Base-by-base conservation (phyloP, 2,888 invertebrate genomes). In the Drosophila melanosoma region DNA sequence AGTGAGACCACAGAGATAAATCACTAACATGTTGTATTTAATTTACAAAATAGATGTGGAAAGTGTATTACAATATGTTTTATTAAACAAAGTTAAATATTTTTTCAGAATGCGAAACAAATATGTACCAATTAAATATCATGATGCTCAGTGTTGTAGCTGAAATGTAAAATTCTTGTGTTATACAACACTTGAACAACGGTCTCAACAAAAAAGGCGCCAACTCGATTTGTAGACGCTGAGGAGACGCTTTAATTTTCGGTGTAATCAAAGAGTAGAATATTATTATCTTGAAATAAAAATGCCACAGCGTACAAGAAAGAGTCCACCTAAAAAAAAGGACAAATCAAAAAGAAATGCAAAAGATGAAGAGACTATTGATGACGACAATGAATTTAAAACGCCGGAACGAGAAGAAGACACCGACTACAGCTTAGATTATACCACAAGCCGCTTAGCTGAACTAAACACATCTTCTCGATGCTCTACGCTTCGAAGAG, bases 351-450 rank as follows among this genome's bases (percentile, higher is more conserved):
- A 58, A 26, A n/a, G 2, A 11, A 42, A 33, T 11, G 12, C 35
- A 10, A 3, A 49, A 10, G 40, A 29, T 42, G 12, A 1, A 1
- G 48, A 51, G 7, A 3, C 15, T 8, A 38, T 48, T 2, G 62
- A 72, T 7, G 64, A 69, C 1, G n/a, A 52, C 10, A 26, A 2
- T 12, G 5, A 45, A 35, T 89, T 87, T 56, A 57, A 45, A 20
- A 68, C 85, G 12, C 72, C 76, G 3, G 65, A 52, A 0, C 20
- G 4, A 0, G 45, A 64, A 0, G 59, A 74, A 1, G 69, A n/a
- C 23, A 87, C 86, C 1, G 87, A 86, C 58, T 87, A 85, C 51
- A 83, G 73, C 33, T 60, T 87, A 23, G 83, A 87, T 2, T 83
- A 78, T 56, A 85, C 76, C 8, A 78, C 70, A 12, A 74, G 79